Percentiles rank a stretch among this genome's conserved stretches.
These are phyloP conservation scores for Lamellibrachia satsuma DNA, from an alignment of 2,888 invertebrate genomes.

Conservation along the genomic window DNA sequence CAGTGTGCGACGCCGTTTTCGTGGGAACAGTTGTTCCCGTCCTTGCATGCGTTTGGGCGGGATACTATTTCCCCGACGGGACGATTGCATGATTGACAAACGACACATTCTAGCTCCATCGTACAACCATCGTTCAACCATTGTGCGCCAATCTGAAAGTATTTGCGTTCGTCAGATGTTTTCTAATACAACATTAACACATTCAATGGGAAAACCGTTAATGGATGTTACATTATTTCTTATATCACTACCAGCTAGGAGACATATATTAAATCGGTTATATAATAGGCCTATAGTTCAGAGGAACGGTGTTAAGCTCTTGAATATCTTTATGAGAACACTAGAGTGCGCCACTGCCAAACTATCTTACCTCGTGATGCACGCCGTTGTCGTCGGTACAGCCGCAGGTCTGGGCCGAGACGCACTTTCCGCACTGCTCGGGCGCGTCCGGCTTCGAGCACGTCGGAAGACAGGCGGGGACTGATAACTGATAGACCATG, in stretches of 20 bases:
- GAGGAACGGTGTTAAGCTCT: background rate
- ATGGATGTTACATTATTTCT: background rate
- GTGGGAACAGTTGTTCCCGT: background rate
- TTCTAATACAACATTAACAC: too few relatives aligned
- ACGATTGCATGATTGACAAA: background rate
- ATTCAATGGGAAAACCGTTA: background rate
- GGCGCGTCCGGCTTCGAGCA: too few relatives aligned
- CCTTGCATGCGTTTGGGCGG: background rate
- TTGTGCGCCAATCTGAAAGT: background rate
- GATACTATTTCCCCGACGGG: constrained; percentile 21
- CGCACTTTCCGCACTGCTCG: too few relatives aligned
- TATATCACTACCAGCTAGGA: background rate
- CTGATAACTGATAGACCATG: too few relatives aligned
- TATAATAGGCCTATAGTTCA: background rate
- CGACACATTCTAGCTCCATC: background rate
- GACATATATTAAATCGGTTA: too few relatives aligned
- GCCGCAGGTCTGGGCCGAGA: too few relatives aligned
- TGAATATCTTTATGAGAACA: too few relatives aligned
- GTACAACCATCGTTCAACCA: constrained; percentile 19
- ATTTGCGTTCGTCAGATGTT: background rate
- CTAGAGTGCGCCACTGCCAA: too few relatives aligned
- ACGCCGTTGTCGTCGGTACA: too few relatives aligned
- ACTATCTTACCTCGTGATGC: too few relatives aligned
- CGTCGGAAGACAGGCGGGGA: too few relatives aligned
- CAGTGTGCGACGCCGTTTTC: background rate